Conservation (phyloP, 2,797 vertebrate species). For the Eulemur coronatus region DNA sequence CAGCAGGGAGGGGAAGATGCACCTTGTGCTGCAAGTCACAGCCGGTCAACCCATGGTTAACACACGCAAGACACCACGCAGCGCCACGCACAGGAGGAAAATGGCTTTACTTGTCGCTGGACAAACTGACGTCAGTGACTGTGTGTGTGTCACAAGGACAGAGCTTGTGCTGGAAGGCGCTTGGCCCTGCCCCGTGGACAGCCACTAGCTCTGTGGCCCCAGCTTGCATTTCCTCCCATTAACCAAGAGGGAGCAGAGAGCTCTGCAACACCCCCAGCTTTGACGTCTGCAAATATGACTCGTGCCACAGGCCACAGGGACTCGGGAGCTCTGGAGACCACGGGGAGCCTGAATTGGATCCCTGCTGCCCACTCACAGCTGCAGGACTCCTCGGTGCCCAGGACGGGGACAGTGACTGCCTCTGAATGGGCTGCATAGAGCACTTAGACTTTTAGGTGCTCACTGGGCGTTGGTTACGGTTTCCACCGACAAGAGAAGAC, state of each 20-base stretch:
- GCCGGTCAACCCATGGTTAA: too few relatives aligned
- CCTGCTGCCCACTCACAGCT: too few relatives aligned
- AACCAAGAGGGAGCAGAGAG: fast-evolving
- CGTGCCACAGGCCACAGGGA: background rate
- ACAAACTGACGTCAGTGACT: background rate
- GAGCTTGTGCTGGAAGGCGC: background rate
- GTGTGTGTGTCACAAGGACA: background rate
- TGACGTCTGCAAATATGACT: background rate
- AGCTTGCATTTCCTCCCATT: background rate
- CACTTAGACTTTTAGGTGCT: background rate
- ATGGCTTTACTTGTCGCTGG: background rate
- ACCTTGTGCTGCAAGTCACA: fast-evolving
- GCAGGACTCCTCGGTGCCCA: background rate
- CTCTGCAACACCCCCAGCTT: background rate
- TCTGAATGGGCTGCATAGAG: background rate
- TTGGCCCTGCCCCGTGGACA: background rate
- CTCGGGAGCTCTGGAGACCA: background rate
- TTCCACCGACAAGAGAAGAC: background rate
- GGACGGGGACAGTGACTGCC: background rate
- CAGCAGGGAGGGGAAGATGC: background rate
- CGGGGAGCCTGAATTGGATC: background rate
- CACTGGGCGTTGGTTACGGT: background rate
- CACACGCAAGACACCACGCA: fast-evolving
- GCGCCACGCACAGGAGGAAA: background rate
- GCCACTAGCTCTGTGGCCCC: fast-evolving